Evolutionary conservation across 2,888 invertebrate genomes (phyloP), one percentile per base, ranked within the genome.

Genomic region (Drosophila tripunctata): DNA sequence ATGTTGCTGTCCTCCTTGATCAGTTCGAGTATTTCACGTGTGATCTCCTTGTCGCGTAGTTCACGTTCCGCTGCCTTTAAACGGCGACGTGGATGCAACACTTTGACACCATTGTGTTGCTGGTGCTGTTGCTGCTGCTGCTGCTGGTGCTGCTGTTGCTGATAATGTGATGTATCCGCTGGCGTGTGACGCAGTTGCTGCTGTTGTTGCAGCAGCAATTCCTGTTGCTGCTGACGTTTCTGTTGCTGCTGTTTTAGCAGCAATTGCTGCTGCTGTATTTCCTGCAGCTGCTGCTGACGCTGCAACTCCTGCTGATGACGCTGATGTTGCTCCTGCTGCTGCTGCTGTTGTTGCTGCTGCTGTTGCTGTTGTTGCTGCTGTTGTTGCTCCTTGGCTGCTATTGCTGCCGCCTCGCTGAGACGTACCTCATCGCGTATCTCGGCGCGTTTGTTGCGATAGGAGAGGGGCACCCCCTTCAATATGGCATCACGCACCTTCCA

Each of bases 401-500:
- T 6, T 56, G 73, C 67, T 40, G 75, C 33, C 57, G 75, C 68
- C 30, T 86, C 58, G 10, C 74, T 21, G 1, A 47, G 7, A 41
- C 71, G 27, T 36, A 40, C 36, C 24, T 80, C 81, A 5, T 68
- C 75, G 8, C 80, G 70, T 8, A 43, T 80, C n/a, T 87, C 81
- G 8, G 75, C 43, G 0, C 90, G 88, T 66, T 88, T 89, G 60
- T 87, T 90, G 40, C 90, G 91, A 86, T 91, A 91, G n/a, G 90
- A 90, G 4, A 91, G 75, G 17, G 91, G 90, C 38, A 91, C 82
- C 17, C 91, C 91, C 78, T 91, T 91, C 7, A 91, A 75, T 61
- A 91, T 91, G 67, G 91, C 90, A 77, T 91, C 91, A 14, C 91
- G 88, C 52, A 91, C 77, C 73, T 91, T 91, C 91, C 91, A 91